Percentiles rank a stretch among this genome's conserved stretches.
Evolutionary conservation across 2,888 invertebrate species (phyloP).

Genomic region (Gandaritis pyraliata): DNA sequence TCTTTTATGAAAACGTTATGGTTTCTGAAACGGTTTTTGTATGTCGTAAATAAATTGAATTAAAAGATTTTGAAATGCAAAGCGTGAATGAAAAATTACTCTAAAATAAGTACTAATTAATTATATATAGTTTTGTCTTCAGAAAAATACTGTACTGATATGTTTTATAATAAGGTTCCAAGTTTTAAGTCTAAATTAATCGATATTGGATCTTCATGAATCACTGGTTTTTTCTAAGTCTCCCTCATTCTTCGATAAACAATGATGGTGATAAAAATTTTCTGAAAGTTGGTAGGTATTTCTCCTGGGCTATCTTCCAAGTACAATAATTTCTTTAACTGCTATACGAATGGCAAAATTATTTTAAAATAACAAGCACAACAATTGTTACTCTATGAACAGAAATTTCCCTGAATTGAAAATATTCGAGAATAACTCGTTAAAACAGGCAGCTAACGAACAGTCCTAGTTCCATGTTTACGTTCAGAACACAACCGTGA

Average conservation of each 20-base stretch:
- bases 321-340: no score
- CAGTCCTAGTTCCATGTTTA: constrained; percentile 69
- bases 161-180: no score
- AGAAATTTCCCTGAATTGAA: constrained; percentile 34
- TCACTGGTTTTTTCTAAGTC: no score
- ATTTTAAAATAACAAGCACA: constrained; percentile 4
- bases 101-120: neutral
- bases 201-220: no score
- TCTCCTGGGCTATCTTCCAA: no score
- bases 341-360: no score
- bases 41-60: constrained; percentile 38
- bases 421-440: constrained; percentile 39
- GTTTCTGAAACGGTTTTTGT: constrained; percentile 44
- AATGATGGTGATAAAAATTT: no score
- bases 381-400: constrained; percentile 21
- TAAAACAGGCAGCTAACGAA: constrained; percentile 46
- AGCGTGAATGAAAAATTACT: constrained; percentile 16
- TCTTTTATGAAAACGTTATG: constrained; percentile 49
- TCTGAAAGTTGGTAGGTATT: no score
- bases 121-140: no score
- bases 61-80: constrained; percentile 23
- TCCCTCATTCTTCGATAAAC: no score
- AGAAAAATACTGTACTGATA: no score
- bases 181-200: no score
- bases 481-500: constrained; percentile 73